Percentiles rank a stretch among this genome's conserved stretches.
Conservation (phyloP, 2,797 vertebrate species). For the Danio kyathit region DNA sequence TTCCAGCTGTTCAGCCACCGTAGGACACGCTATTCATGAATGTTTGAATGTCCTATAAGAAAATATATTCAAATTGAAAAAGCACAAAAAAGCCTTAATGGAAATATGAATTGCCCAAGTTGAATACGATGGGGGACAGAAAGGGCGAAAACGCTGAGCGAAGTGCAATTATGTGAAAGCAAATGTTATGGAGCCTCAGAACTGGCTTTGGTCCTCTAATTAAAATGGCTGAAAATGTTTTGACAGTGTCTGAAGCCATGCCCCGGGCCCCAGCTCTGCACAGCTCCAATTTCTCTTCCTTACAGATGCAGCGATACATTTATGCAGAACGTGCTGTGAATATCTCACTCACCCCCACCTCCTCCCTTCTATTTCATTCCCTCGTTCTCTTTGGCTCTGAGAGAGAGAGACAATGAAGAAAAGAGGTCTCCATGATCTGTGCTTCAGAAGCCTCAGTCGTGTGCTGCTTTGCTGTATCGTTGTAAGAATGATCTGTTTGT, state of each 20-base stretch:
- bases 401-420: conserved; percentile 47
- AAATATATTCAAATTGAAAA: conserved; percentile 67
- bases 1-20: conserved; percentile 49
- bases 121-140: conserved; percentile 62
- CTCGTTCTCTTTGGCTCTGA: conserved; percentile 37
- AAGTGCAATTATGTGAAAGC: conserved; percentile 67
- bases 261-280: conserved; percentile 57
- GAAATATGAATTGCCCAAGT: conserved; percentile 66
- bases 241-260: conserved; percentile 66
- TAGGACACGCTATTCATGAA: conserved; percentile 55
- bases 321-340: conserved; percentile 64
- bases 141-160: conserved; percentile 63
- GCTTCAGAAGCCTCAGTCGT: conserved; percentile 17
- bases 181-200: conserved; percentile 64
- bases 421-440: conserved; percentile 39
- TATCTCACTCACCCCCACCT: conserved; percentile 52
- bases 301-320: conserved; percentile 64
- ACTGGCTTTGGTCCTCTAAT: conserved; percentile 65
- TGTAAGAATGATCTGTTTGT: conserved; percentile 27
- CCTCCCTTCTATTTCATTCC: conserved; percentile 51
- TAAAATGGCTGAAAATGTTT: conserved; percentile 71
- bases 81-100: conserved; percentile 62
- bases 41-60: conserved; percentile 56
- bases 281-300: conserved; percentile 59
- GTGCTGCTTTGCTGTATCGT: background rate